phyloP scores from a whole-genome alignment of 2,113 vertebrate species.

The Gymnogyps californianus region DNA sequence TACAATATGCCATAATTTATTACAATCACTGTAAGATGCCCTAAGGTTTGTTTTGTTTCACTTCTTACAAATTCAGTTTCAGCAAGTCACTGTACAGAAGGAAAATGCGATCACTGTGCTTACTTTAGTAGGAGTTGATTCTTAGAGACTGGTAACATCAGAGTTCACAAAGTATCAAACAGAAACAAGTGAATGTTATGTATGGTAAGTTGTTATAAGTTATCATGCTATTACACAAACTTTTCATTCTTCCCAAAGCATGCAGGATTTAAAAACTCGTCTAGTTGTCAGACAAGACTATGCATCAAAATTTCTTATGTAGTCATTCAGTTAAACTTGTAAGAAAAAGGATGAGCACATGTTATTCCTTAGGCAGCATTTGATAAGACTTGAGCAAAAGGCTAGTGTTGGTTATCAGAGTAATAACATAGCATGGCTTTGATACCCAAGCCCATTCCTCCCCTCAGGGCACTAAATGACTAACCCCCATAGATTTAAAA shows the following conservation, averaged over 20 bases:
- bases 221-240: neutral
- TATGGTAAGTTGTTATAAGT: neutral
- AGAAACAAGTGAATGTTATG: neutral
- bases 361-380: neutral
- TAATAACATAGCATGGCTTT: neutral
- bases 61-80: neutral
- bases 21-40: neutral
- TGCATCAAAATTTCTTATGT: neutral
- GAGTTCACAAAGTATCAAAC: neutral
- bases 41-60: neutral
- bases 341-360: neutral
- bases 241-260: neutral
- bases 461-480: neutral
- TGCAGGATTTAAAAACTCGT: neutral
- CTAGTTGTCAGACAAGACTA: neutral
- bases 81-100: neutral
- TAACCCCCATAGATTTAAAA: neutral
- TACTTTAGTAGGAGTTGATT: neutral
- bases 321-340: neutral
- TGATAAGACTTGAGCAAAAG: neutral
- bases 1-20: neutral
- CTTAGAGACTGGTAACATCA: neutral
- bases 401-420: neutral
- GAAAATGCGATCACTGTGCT: neutral
- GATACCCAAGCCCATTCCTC: neutral